Base-by-base conservation (phyloP, 2,113 vertebrate species). In the Anthoscopus minutus region DNA sequence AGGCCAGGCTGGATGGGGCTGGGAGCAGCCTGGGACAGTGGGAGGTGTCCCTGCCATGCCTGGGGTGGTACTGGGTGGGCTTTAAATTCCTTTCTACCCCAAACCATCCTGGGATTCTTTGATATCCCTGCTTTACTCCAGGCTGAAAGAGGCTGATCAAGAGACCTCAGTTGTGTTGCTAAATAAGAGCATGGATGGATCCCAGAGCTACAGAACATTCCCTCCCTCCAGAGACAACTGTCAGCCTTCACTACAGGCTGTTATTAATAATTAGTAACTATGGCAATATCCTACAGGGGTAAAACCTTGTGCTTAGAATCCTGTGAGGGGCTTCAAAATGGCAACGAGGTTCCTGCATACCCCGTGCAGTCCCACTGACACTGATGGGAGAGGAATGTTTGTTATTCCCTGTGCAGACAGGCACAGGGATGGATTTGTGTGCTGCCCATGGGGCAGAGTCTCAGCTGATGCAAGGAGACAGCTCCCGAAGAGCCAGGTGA, bases 401-500 rank as follows among this genome's bases (percentile, higher is more conserved):
- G 83, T 21, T 37, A 16, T 10, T 22, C 61, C 20, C 31, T 11
- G 25, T 50, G 53, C 71, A 76, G 31, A 40, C 4, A 6, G 4
- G 42, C 23, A 23, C 1, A 0, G 54, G 62, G 58, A 4, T 33
- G 40, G 78, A 15, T 53, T 37, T 1, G 1, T 15, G 51, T 1
- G 4, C 48, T 71, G 74, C 66, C 82, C 88, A 47, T 7, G 4
- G 51, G 73, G 78, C 61, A 78, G 65, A 38, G 7, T 5, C 56
- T 50, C 38, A 11, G 73, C 35, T 84, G 69, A 74, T 71, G 35
- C 25, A n/a, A 84, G 47, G 51, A 79, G 72, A 58, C 87, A 94
- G 84, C n/a, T 38, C 57, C 60, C 11, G 2, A 35, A 47, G 60
- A 95, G 57, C 66, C 84, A 85, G 71, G 81, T 70, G 48, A 51